Conservation (phyloP, 1,140 invertebrate species). For the Pygmarrhopalites habei region DNA sequence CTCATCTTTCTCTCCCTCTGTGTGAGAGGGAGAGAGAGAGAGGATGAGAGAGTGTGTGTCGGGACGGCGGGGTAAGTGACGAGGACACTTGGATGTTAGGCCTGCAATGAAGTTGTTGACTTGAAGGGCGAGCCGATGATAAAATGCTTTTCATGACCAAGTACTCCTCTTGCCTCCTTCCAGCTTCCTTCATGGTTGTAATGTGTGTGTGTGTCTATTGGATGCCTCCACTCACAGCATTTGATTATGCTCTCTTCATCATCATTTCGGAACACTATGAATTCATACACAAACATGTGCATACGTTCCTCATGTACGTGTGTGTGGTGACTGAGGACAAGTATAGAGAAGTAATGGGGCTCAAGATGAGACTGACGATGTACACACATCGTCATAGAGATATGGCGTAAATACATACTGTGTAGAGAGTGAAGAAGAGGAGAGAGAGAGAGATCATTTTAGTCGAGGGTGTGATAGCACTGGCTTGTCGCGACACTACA, state of each 20-base stretch:
- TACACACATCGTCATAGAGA: too few relatives aligned
- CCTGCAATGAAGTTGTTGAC: slow-evolving; percentile 28
- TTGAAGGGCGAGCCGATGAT: slow-evolving; percentile 24
- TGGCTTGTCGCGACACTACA: slow-evolving; percentile 36
- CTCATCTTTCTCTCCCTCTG: too few relatives aligned
- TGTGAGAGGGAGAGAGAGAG: not conserved
- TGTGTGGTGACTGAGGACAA: too few relatives aligned
- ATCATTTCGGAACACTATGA: too few relatives aligned
- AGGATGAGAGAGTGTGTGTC: not conserved
- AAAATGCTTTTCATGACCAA: slow-evolving; percentile 15
- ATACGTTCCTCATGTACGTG: too few relatives aligned
- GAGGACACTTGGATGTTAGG: slow-evolving; percentile 25
- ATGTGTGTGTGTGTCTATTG: too few relatives aligned
- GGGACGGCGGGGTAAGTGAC: slow-evolving; percentile 9
- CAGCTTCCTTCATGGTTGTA: too few relatives aligned
- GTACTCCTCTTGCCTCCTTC: slow-evolving; percentile 9
- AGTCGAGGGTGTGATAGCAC: slow-evolving; percentile 33
- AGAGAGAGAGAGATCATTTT: slow-evolving; percentile 28
- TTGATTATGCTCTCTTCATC: too few relatives aligned
- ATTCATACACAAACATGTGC: too few relatives aligned
- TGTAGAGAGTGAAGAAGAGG: not conserved
- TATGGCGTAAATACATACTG: too few relatives aligned
- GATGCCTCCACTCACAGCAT: not conserved
- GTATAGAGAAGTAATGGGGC: too few relatives aligned
- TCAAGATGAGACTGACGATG: too few relatives aligned